phyloP scores from a whole-genome alignment of 2,888 invertebrate species.

The Chloroclystis v-ata region DNA sequence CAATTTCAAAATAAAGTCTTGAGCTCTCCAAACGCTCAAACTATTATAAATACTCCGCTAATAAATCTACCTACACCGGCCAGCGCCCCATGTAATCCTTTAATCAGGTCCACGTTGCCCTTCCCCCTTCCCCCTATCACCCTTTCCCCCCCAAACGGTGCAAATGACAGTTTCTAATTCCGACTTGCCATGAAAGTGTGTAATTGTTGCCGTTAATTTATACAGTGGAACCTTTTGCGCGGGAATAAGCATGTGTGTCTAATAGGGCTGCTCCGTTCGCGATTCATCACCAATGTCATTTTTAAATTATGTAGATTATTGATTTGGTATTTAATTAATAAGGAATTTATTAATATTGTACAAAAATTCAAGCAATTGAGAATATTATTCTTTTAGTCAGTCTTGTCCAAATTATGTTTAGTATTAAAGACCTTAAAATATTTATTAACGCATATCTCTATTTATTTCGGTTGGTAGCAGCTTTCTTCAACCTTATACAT shows the following conservation, averaged over 20 bases:
- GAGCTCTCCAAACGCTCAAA: conserved; percentile 31
- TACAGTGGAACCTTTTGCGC: conserved; percentile 67
- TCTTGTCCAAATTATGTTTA: too few species aligned
- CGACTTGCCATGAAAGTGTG: conserved; percentile 79
- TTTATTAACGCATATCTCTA: too few species aligned
- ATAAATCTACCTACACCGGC: conserved; percentile 78
- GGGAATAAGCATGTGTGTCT: conserved; percentile 55
- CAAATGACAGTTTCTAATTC: conserved; percentile 80
- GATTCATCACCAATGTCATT: background rate
- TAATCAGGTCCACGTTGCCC: conserved; percentile 76
- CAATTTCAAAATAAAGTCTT: background rate
- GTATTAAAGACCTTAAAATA: too few species aligned
- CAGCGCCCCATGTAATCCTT: conserved; percentile 73
- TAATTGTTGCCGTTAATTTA: conserved; percentile 79
- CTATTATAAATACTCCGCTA: conserved; percentile 73
- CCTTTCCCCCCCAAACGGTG: conserved; percentile 67
- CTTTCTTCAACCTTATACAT: too few species aligned
- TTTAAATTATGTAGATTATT: too few species aligned
- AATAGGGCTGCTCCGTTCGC: conserved; percentile 34
- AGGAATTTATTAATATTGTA: too few species aligned
- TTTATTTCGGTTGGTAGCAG: too few species aligned
- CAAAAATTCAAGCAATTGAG: too few species aligned
- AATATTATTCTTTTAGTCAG: too few species aligned
- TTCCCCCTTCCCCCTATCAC: conserved; percentile 54
- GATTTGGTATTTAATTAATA: too few species aligned